phyloP scores from a whole-genome alignment of 2,888 invertebrate genomes.

The Acronicta alni region DNA sequence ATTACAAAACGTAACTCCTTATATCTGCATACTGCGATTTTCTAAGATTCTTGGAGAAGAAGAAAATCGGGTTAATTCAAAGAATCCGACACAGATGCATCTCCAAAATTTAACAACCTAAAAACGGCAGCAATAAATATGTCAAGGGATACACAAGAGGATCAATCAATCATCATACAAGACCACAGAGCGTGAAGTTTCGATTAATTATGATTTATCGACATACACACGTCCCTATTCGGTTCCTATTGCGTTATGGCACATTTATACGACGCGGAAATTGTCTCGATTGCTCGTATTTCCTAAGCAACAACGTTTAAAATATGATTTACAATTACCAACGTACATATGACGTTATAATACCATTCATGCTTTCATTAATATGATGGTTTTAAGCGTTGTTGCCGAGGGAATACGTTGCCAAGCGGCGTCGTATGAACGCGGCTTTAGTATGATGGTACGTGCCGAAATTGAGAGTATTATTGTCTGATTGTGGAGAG shows the following conservation, averaged over 20 bases:
- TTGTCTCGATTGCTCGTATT: too few relatives aligned
- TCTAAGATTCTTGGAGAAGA: too few relatives aligned
- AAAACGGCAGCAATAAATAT: slow-evolving; percentile 44
- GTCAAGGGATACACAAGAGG: slow-evolving; percentile 20
- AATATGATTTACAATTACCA: too few relatives aligned
- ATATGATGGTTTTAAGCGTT: too few relatives aligned
- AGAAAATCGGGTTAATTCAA: not conserved
- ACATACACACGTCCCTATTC: slow-evolving; percentile 27
- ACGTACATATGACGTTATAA: too few relatives aligned
- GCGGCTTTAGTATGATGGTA: slow-evolving; percentile 19
- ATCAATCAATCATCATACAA: slow-evolving; percentile 54
- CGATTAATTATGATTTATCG: slow-evolving; percentile 61
- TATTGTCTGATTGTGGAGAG: not conserved
- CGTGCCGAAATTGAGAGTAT: slow-evolving; percentile 14
- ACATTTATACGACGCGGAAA: too few relatives aligned
- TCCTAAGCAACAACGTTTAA: too few relatives aligned
- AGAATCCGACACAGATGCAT: not conserved
- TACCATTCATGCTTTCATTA: too few relatives aligned
- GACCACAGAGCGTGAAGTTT: slow-evolving; percentile 51
- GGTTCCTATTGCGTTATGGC: slow-evolving; percentile 27
- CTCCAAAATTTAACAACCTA: slow-evolving; percentile 4
- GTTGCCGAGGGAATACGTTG: too few relatives aligned
- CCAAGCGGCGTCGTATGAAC: too few relatives aligned
- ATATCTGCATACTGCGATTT: too few relatives aligned
- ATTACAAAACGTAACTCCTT: too few relatives aligned